Evolutionary conservation across 2,888 invertebrate species (phyloP).

Genomic region (Drosophila limbata): DNA sequence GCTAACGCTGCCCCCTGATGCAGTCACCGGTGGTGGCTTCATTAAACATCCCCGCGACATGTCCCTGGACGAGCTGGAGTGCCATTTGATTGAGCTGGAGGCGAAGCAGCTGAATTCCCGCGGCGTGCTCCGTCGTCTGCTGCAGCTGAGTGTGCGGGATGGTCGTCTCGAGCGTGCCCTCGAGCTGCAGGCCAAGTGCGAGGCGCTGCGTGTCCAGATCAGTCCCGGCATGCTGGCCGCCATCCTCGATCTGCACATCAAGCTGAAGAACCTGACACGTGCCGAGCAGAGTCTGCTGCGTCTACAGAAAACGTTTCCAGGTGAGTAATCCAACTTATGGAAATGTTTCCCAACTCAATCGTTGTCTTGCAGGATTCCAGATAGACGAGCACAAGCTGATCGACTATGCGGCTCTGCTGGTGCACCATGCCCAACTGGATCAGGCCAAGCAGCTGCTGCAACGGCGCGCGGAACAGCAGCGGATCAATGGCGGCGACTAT

Average conservation of each 20-base stretch:
- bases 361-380: slow-evolving; percentile 85
- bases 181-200: slow-evolving; percentile 87
- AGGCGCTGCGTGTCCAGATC: slow-evolving; percentile 86
- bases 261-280: slow-evolving; percentile 86
- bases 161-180: slow-evolving; percentile 87
- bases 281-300: slow-evolving; percentile 87
- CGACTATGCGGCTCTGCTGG: slow-evolving; percentile 88
- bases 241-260: slow-evolving; percentile 88
- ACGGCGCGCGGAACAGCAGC: slow-evolving; percentile 86
- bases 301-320: slow-evolving; percentile 86
- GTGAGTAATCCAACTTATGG: slow-evolving; percentile 45
- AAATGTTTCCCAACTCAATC: neutral
- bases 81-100: slow-evolving; percentile 89
- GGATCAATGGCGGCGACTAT: slow-evolving; percentile 85
- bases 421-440: slow-evolving; percentile 82
- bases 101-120: slow-evolving; percentile 89
- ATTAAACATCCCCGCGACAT: slow-evolving; percentile 88
- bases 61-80: slow-evolving; percentile 88
- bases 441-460: slow-evolving; percentile 85
- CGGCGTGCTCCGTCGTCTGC: slow-evolving; percentile 88
- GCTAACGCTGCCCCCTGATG: slow-evolving; percentile 70
- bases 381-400: slow-evolving; percentile 89
- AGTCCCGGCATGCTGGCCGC: slow-evolving; percentile 89
- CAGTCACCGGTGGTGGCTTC: slow-evolving; percentile 71
- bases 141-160: slow-evolving; percentile 87